A percentile compares a stretch with the other conserved stretches of the same genome.
These are phyloP conservation scores for Myotis findleyi DNA, from an alignment of 2,797 vertebrate species.

Conservation along the genomic window DNA sequence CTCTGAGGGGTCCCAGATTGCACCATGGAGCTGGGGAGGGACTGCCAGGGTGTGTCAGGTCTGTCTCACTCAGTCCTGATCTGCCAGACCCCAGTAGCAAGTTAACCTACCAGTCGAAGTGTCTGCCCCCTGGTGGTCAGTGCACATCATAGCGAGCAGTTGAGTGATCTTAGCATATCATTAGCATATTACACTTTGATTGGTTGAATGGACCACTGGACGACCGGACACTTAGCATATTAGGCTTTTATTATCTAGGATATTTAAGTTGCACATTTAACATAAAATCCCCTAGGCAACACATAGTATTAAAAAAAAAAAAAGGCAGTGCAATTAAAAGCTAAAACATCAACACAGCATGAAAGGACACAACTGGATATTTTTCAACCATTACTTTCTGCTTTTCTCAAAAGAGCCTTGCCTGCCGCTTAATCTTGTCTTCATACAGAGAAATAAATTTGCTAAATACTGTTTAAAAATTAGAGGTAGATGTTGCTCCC, in stretches of 20 bases:
- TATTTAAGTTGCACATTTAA: slow-evolving; percentile 45
- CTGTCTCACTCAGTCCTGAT: too few relatives aligned
- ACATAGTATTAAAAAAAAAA: not conserved
- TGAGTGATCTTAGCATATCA: too few relatives aligned
- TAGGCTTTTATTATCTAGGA: not conserved
- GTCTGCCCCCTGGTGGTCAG: too few relatives aligned
- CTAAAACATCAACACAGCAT: slow-evolving; percentile 25
- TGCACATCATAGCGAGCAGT: too few relatives aligned
- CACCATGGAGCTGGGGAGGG: too few relatives aligned
- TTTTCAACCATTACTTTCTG: slow-evolving; percentile 29
- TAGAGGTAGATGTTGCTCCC: not conserved
- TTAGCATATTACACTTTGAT: too few relatives aligned
- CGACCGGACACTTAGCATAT: too few relatives aligned
- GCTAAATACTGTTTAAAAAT: slow-evolving; percentile 50
- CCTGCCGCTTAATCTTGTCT: slow-evolving; percentile 13
- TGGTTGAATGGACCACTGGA: too few relatives aligned
- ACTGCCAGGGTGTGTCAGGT: too few relatives aligned
- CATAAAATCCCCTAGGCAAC: slow-evolving; percentile 49
- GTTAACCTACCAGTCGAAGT: too few relatives aligned
- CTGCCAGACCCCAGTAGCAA: too few relatives aligned
- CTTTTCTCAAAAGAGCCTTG: slow-evolving; percentile 39
- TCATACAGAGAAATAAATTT: not conserved
- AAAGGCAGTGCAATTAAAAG: slow-evolving; percentile 43
- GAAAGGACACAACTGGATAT: slow-evolving; percentile 36
- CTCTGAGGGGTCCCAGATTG: too few relatives aligned